Evolutionary conservation across 2,113 vertebrate genomes (phyloP).

Genomic region (Mesitornis unicolor): DNA sequence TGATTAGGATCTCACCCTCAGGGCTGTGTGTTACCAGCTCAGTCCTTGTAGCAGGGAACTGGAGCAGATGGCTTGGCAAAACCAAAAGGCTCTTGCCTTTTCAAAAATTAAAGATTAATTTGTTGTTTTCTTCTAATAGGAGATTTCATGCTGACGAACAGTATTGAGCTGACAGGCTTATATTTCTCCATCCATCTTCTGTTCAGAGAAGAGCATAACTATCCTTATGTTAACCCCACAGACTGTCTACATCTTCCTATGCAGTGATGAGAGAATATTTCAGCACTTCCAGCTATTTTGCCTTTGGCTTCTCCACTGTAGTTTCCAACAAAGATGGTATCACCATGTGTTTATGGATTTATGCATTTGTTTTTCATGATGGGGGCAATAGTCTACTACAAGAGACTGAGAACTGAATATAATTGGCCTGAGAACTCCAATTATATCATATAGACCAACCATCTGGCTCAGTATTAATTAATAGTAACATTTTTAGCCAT

Average conservation of each 20-base stretch:
- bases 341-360: conserved; percentile 34
- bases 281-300: conserved; percentile 18
- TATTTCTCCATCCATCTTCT: not conserved
- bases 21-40: not conserved
- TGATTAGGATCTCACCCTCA: conserved; percentile 6
- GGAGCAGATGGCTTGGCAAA: conserved; percentile 42
- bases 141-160: not conserved
- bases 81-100: not conserved
- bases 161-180: not conserved
- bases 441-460: conserved; percentile 2
- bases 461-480: conserved; percentile 14
- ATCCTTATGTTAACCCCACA: not conserved
- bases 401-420: too few species aligned
- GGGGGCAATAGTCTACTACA: conserved; percentile 5
- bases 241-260: not conserved
- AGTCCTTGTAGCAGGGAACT: not conserved
- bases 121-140: conserved; percentile 10
- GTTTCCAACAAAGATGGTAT: conserved; percentile 33
- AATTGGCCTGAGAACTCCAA: not conserved
- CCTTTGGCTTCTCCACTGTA: not conserved
- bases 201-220: not conserved
- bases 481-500: not conserved
- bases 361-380: conserved; percentile 37
- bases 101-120: conserved; percentile 50
- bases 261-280: not conserved